Evolutionary conservation across 2,797 vertebrate species (phyloP).

Genomic region (Phalanger gymnotis): DNA sequence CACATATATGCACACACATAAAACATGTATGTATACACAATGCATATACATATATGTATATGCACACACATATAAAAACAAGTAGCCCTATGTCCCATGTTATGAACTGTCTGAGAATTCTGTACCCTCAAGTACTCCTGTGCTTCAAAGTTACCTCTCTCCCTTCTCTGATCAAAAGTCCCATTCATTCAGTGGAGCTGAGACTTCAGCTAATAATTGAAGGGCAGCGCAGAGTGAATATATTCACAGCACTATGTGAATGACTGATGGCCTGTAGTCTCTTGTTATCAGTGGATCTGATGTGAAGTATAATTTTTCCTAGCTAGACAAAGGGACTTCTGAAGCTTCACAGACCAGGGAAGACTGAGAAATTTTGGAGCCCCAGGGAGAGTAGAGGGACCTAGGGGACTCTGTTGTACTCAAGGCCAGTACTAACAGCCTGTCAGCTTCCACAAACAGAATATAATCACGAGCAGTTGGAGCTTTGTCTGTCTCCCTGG

Average conservation of each 20-base stretch:
- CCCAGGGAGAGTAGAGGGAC: neutral
- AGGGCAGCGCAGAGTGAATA: neutral
- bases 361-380: neutral
- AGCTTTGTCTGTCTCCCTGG: neutral
- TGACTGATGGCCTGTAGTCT: neutral
- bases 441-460: neutral
- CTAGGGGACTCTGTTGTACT: neutral
- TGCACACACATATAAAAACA: fast-evolving
- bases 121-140: neutral
- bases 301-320: neutral
- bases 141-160: neutral
- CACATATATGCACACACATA: no score
- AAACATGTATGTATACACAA: no score
- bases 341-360: neutral
- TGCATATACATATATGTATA: no score
- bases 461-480: neutral
- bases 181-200: neutral
- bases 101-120: neutral
- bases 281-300: neutral
- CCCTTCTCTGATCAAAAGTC: neutral
- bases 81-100: neutral
- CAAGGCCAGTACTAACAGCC: neutral
- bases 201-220: neutral
- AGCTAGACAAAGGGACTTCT: neutral
- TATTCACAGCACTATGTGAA: neutral